These are phyloP conservation scores for Peromyscus attwateri DNA, from an alignment of 2,797 vertebrate species.

Conservation along the genomic window DNA sequence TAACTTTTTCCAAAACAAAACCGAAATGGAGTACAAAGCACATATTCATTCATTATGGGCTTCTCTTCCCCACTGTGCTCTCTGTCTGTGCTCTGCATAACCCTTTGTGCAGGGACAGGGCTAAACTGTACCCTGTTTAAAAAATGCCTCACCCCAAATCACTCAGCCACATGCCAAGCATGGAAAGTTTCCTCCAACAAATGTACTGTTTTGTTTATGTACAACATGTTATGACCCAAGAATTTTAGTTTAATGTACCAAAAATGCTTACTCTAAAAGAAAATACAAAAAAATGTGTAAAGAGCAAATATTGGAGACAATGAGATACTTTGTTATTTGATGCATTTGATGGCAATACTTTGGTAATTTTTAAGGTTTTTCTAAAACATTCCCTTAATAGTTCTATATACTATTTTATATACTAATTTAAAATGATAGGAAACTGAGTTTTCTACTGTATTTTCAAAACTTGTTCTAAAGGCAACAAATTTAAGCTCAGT, in stretches of 20 bases:
- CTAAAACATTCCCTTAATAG: conserved; percentile 79
- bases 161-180: conserved; percentile 80
- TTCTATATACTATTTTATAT: conserved; percentile 74
- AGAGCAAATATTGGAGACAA: conserved; percentile 79
- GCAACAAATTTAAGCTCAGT: conserved; percentile 65
- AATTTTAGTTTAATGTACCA: conserved; percentile 75
- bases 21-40: conserved; percentile 79
- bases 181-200: conserved; percentile 65
- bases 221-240: conserved; percentile 64
- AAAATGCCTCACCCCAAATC: conserved; percentile 80
- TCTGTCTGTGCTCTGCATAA: conserved; percentile 89
- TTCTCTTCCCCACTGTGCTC: conserved; percentile 88
- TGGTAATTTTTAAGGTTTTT: conserved; percentile 72
- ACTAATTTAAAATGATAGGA: conserved; percentile 77
- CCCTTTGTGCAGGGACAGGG: conserved; percentile 85
- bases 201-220: conserved; percentile 69
- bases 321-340: conserved; percentile 77
- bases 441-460: conserved; percentile 12
- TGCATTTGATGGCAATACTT: conserved; percentile 72
- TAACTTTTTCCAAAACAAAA: conserved; percentile 88
- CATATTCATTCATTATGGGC: neutral
- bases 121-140: neutral
- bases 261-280: conserved; percentile 83
- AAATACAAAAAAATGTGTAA: conserved; percentile 76
- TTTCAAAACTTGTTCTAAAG: conserved; percentile 38